Evolutionary conservation across 2,113 vertebrate species (phyloP).

Genomic region (Mus pahari): DNA sequence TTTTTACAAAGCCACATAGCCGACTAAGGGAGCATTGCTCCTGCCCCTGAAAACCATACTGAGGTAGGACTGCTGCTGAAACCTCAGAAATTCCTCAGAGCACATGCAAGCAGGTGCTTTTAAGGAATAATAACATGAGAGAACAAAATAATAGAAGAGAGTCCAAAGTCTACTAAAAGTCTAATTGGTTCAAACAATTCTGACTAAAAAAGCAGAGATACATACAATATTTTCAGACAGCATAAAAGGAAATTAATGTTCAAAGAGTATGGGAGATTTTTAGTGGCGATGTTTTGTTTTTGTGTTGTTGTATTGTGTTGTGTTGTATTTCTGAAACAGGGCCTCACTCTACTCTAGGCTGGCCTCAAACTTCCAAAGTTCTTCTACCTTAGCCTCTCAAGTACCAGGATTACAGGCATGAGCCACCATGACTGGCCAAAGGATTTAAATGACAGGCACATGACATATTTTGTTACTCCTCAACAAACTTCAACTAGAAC

Average conservation of each 20-base stretch:
- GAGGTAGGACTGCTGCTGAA: background rate
- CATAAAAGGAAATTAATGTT: conserved; percentile 29
- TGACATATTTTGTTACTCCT: background rate
- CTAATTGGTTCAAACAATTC: conserved; percentile 23
- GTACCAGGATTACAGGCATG: background rate
- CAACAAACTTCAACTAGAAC: conserved; percentile 32
- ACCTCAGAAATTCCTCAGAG: conserved; percentile 35
- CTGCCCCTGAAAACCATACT: conserved; percentile 43
- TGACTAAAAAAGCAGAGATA: conserved; percentile 15
- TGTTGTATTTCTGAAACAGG: background rate
- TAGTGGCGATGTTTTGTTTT: background rate
- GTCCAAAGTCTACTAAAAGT: conserved; percentile 1
- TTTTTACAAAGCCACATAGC: conserved; percentile 67
- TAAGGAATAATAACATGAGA: background rate
- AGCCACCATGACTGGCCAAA: background rate
- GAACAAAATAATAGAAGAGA: conserved; percentile 36
- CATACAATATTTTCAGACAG: background rate
- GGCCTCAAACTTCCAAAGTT: background rate
- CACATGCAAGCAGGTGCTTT: conserved; percentile 49
- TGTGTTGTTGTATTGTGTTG: background rate
- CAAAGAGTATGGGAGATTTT: background rate
- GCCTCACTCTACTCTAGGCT: background rate
- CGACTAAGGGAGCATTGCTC: conserved; percentile 13
- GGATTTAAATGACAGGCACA: background rate
- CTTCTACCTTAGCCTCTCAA: background rate